These are phyloP conservation scores for Tetramorium simillimum DNA, from an alignment of 1,140 invertebrate species.

Conservation along the genomic window DNA sequence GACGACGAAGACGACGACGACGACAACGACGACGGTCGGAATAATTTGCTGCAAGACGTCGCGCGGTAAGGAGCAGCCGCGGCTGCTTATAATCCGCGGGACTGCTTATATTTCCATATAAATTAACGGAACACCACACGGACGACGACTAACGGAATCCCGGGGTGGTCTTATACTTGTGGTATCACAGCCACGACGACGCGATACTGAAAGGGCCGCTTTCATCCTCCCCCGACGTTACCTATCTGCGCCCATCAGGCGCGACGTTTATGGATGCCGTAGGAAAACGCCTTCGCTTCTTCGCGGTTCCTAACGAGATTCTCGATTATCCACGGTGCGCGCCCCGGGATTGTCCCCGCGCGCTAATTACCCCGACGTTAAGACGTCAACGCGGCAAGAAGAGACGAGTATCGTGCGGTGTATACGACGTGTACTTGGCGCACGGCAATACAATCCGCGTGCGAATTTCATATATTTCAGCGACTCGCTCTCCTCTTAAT, in stretches of 20 bases:
- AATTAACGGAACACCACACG: constrained; percentile 55
- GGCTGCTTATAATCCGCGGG: constrained; percentile 59
- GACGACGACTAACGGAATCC: constrained; percentile 44
- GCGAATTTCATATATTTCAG: neutral
- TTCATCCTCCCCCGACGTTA: constrained; percentile 23
- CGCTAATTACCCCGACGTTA: constrained; percentile 26
- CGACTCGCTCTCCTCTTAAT: neutral
- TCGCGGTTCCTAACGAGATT: constrained; percentile 38
- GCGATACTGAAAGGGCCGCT: constrained; percentile 34
- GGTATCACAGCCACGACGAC: neutral
- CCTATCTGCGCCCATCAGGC: neutral
- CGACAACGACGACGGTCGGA: constrained; percentile 21
- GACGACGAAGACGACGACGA: constrained; percentile 8
- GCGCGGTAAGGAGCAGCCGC: constrained; percentile 15
- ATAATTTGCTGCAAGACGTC: constrained; percentile 61
- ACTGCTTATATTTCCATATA: constrained; percentile 66
- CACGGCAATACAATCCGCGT: neutral
- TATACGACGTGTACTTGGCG: neutral
- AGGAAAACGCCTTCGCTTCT: constrained; percentile 22
- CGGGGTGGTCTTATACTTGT: constrained; percentile 18
- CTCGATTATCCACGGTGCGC: constrained; percentile 17
- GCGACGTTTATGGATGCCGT: constrained; percentile 36
- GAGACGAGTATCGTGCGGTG: neutral
- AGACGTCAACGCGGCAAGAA: constrained; percentile 16
- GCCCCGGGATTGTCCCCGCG: constrained; percentile 29